These are phyloP conservation scores for Naja naja DNA, from an alignment of 2,113 vertebrate species.

Conservation along the genomic window DNA sequence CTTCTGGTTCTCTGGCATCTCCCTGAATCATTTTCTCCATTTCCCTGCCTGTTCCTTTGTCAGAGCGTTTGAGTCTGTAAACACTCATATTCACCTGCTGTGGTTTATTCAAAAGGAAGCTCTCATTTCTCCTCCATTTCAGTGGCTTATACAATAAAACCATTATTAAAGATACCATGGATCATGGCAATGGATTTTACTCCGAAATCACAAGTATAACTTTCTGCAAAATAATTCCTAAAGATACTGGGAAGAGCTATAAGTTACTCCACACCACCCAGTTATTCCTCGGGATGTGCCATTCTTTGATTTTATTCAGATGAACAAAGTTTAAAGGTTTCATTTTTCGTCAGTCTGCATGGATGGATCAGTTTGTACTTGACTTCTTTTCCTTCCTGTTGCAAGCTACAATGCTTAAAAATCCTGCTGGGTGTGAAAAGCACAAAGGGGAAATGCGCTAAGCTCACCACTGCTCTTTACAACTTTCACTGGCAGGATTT, in stretches of 20 bases:
- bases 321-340: not conserved
- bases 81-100: not conserved
- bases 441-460: not conserved
- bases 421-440: not conserved
- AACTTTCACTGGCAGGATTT: not conserved
- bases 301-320: not conserved
- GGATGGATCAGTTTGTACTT: not conserved
- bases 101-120: not conserved
- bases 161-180: not conserved
- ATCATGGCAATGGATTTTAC: not conserved
- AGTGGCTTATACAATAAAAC: not conserved
- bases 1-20: not conserved
- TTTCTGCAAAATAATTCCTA: not conserved
- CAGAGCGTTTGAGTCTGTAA: not conserved
- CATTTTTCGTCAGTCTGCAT: not conserved
- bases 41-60: not conserved
- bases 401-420: not conserved
- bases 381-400: not conserved
- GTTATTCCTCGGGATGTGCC: not conserved
- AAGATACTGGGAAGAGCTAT: not conserved
- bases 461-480: not conserved
- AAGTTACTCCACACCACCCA: not conserved
- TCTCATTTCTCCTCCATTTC: not conserved
- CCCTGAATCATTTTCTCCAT: not conserved
- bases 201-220: not conserved